phyloP scores from a whole-genome alignment of 2,113 vertebrate genomes.

The Zosterops lateralis region DNA sequence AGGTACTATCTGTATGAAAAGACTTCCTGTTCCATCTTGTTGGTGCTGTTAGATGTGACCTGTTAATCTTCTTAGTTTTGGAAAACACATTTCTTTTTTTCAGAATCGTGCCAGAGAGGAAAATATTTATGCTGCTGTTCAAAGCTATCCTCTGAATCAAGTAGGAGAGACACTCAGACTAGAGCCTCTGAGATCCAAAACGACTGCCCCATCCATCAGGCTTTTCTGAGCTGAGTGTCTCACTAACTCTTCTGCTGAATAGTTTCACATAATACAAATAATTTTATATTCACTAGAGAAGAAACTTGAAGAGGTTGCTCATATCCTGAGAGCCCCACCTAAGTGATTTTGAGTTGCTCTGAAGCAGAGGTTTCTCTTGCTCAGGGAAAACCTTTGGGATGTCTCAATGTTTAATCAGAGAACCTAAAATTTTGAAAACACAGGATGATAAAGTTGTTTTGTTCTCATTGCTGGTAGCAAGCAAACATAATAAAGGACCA shows the following conservation, averaged over 20 bases:
- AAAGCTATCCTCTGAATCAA: not conserved
- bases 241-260: not conserved
- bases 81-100: not conserved
- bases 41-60: not conserved
- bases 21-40: not conserved
- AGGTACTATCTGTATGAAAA: not conserved
- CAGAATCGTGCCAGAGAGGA: not conserved
- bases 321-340: not conserved
- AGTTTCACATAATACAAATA: not conserved
- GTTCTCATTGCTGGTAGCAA: not conserved
- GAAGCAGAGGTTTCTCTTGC: not conserved
- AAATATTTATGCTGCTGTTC: not conserved
- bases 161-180: not conserved
- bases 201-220: not conserved
- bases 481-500: not conserved
- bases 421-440: not conserved
- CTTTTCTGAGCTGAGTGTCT: not conserved
- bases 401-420: not conserved
- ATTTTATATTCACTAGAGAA: slow-evolving; percentile 19
- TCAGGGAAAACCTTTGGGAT: not conserved
- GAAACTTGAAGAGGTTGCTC: not conserved
- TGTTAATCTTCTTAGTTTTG: not conserved
- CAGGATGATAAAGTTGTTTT: not conserved
- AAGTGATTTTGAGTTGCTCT: not conserved
- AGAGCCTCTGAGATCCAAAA: not conserved